A percentile compares a stretch with the other conserved stretches of the same genome.
phyloP scores from a whole-genome alignment of 2,797 vertebrate species.

The Falco biarmicus region DNA sequence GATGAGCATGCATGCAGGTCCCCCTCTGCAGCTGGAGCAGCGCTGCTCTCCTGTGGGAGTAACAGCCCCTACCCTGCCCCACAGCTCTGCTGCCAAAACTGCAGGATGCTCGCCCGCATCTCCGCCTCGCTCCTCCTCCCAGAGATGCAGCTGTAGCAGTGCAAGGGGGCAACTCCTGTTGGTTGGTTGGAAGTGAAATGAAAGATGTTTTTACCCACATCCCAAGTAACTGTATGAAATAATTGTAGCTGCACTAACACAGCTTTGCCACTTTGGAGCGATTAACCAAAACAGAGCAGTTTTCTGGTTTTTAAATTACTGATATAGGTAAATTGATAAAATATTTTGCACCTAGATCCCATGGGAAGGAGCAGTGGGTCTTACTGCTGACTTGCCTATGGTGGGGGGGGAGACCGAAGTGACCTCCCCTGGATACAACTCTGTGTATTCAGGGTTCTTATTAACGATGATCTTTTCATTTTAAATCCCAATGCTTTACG shows the following conservation, averaged over 20 bases:
- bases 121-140: neutral
- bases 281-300: neutral
- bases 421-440: neutral
- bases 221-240: neutral
- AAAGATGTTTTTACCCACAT: neutral
- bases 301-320: neutral
- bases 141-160: neutral
- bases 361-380: neutral
- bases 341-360: neutral
- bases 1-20: neutral
- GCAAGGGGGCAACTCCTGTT: neutral
- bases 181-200: neutral
- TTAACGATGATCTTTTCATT: neutral
- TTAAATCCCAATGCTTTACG: neutral
- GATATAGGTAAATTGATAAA: rapidly evolving
- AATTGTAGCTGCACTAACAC: neutral
- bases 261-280: neutral
- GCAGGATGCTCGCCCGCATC: neutral
- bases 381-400: neutral
- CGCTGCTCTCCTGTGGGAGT: neutral
- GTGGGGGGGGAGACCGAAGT: neutral
- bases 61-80: neutral
- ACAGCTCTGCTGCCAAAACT: neutral
- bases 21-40: neutral
- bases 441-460: neutral